Evolutionary conservation across 2,888 invertebrate genomes (phyloP).

Genomic region (Physocephala rufipes): DNA sequence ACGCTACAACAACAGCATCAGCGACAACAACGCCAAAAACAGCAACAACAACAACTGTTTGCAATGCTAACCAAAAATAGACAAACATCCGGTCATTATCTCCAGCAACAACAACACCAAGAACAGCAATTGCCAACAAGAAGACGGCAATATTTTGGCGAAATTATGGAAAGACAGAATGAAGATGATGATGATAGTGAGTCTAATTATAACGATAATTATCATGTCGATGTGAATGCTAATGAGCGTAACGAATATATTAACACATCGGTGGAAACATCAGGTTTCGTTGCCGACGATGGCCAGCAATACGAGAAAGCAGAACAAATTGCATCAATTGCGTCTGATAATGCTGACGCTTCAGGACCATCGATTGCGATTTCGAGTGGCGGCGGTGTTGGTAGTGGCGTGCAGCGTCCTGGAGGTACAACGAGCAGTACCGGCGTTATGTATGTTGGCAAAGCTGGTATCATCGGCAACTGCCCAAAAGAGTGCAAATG

Average conservation of each 20-base stretch:
- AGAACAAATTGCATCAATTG: conserved; percentile 44
- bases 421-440: conserved; percentile 40
- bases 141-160: conserved; percentile 4
- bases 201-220: conserved; percentile 29
- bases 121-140: conserved; percentile 26
- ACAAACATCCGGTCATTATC: conserved; percentile 37
- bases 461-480: conserved; percentile 56
- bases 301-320: conserved; percentile 61
- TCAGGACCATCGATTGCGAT: conserved; percentile 40
- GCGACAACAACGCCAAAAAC: conserved; percentile 51
- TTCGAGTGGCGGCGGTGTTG: not conserved
- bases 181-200: conserved; percentile 27
- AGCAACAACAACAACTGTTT: conserved; percentile 58
- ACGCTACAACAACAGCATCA: conserved; percentile 45
- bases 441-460: conserved; percentile 36
- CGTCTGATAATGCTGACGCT: conserved; percentile 46
- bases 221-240: conserved; percentile 39
- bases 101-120: conserved; percentile 37
- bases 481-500: conserved; percentile 78
- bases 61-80: conserved; percentile 55
- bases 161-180: conserved; percentile 9
- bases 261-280: conserved; percentile 56
- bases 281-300: conserved; percentile 60
- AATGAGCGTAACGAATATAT: conserved; percentile 23
- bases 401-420: no score